Evolutionary conservation across 2,888 invertebrate genomes (phyloP), one percentile per base, ranked within the genome.

Genomic region (Luffia ferchaultella): DNA sequence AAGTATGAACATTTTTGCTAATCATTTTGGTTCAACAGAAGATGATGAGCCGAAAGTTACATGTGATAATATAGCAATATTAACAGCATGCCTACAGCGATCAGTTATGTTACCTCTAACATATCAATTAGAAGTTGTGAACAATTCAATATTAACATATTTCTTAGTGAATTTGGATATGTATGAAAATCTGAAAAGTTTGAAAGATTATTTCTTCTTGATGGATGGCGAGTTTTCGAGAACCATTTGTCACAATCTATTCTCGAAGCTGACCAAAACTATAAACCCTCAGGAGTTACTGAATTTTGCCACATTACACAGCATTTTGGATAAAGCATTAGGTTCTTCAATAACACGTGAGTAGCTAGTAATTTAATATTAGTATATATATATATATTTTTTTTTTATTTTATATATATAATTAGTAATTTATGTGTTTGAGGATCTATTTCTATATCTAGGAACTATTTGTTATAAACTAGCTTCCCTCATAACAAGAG

Each of bases 141-240:
- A 91, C 52, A 89, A 89, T 54, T 91, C 92, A 5, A 86, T 93
- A 17, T 71, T 93, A 53, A 90, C 89, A 30, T 87, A 90, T 63
- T 89, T 90, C 58, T 71, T 93, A 0, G 80, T 86, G 0, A 87
- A 90, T 54, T 75, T 89, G 16, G 88, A 90, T 48, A 86, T 90
- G 65, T 82, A 92, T 42, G 86, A 89, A 17, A 92, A 93, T 70
- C 79, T 93, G 56, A 87, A 87, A 45, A 90, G 90, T 66, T 70
- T 93, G n/a, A 86, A 91, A 45, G 89, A 91, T 63, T 93, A 90
- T 60, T 93, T 90, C 67, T 93, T 93, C 60, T 66, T 93, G 18
- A 85, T 92, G 80, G 92, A 93, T 58, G 93, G 93, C 1, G 92
- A 93, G 68, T 93, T 93, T 67, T 89, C 90, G 0, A 87, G 87